Evolutionary conservation across 2,113 vertebrate species (phyloP).

Genomic region (Rhea americana): DNA sequence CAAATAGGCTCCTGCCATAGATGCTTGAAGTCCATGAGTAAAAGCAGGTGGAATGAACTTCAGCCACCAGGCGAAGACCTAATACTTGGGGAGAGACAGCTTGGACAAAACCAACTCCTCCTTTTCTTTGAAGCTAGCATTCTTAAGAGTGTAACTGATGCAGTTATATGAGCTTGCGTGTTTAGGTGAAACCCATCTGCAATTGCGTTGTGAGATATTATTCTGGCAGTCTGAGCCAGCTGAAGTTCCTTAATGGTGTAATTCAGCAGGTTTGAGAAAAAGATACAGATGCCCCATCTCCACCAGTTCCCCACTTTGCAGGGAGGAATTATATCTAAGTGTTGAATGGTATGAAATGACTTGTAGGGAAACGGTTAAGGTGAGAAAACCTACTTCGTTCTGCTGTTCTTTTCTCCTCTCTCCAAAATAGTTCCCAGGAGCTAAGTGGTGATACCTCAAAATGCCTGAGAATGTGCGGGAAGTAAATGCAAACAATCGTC

Average conservation of each 20-base stretch:
- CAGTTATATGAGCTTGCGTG: not conserved
- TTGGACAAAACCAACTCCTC: not conserved
- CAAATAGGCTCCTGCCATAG: not conserved
- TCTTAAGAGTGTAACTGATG: not conserved
- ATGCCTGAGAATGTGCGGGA: not conserved
- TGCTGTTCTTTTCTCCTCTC: not conserved
- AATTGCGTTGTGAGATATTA: not conserved
- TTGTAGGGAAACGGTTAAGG: not conserved
- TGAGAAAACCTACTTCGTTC: not conserved
- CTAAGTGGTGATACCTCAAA: not conserved
- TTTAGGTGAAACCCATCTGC: not conserved
- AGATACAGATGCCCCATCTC: not conserved
- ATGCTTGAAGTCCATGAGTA: not conserved
- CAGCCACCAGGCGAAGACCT: not conserved
- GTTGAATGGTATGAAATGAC: not conserved
- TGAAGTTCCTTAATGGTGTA: not conserved
- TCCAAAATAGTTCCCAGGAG: not conserved
- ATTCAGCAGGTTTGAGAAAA: not conserved
- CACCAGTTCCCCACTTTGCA: not conserved
- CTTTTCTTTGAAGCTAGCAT: not conserved
- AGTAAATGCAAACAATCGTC: conserved; percentile 24
- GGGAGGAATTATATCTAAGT: not conserved
- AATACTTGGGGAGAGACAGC: not conserved
- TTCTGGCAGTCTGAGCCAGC: not conserved
- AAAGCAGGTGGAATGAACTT: not conserved